phyloP scores from a whole-genome alignment of 2,888 invertebrate species.

The Diploptera punctata region DNA sequence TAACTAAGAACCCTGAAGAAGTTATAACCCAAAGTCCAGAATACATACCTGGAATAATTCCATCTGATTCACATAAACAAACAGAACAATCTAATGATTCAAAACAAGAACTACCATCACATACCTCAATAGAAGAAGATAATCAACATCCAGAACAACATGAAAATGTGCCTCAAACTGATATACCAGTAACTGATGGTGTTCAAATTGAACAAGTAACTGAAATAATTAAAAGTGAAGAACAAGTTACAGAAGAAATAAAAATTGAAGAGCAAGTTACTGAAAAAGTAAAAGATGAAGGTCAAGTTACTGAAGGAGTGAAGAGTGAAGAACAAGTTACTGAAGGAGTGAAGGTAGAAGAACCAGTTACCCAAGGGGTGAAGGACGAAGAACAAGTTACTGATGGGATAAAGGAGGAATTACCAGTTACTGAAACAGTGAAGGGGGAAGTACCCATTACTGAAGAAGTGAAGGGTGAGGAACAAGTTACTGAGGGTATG shows the following conservation, averaged over 20 bases:
- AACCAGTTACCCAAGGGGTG: conserved; percentile 27
- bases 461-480: conserved; percentile 2
- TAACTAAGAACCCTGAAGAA: too few relatives aligned
- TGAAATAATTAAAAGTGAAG: conserved; percentile 18
- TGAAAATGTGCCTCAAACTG: not conserved
- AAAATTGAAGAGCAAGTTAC: not conserved
- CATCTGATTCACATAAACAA: conserved; percentile 5
- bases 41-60: not conserved
- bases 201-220: not conserved
- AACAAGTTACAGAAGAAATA: conserved; percentile 34
- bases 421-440: conserved; percentile 11
- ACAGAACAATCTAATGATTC: too few relatives aligned
- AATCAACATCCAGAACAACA: conserved; percentile 31
- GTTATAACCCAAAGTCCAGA: not conserved
- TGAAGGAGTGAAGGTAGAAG: not conserved
- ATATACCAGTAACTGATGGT: not conserved
- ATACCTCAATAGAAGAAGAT: conserved; percentile 30
- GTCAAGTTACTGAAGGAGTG: not conserved
- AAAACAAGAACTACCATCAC: not conserved
- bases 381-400: not conserved
- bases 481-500: conserved; percentile 26
- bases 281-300: not conserved
- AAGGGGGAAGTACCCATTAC: conserved; percentile 22
- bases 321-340: conserved; percentile 6
- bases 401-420: not conserved